Conservation (phyloP, 2,888 invertebrate genomes). For the Smittia aterrima region DNA sequence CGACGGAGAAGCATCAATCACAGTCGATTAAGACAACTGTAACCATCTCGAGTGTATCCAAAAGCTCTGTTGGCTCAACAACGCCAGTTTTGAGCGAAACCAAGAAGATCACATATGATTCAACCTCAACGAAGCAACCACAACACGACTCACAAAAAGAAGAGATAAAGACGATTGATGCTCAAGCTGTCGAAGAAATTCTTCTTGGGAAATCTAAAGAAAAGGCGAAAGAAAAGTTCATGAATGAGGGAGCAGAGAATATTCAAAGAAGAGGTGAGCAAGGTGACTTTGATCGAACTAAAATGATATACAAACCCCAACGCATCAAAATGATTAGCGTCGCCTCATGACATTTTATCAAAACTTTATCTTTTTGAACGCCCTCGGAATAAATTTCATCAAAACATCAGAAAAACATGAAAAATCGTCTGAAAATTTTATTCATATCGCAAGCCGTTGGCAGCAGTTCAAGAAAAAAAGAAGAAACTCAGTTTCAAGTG, state of each 20-base stretch:
- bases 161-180: not conserved
- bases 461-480: not conserved
- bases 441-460: not conserved
- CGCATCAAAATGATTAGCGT: no score
- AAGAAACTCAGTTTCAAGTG: not conserved
- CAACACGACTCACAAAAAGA: no score
- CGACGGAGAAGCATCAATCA: constrained; percentile 31
- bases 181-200: not conserved
- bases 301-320: no score
- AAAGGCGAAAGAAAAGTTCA: constrained; percentile 13
- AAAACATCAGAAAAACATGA: not conserved
- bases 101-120: not conserved
- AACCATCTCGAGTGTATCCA: constrained; percentile 33
- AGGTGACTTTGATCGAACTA: not conserved
- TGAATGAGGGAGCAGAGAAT: not conserved
- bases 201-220: not conserved
- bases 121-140: no score
- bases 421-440: not conserved
- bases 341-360: no score
- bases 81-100: not conserved
- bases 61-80: constrained; percentile 14
- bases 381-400: no score
- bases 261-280: constrained; percentile 14
- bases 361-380: no score
- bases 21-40: constrained; percentile 37